Evolutionary conservation across 23 tunicate species (phyloP), one percentile per base, ranked within the genome.

Genomic region (Ascidia mentula): DNA sequence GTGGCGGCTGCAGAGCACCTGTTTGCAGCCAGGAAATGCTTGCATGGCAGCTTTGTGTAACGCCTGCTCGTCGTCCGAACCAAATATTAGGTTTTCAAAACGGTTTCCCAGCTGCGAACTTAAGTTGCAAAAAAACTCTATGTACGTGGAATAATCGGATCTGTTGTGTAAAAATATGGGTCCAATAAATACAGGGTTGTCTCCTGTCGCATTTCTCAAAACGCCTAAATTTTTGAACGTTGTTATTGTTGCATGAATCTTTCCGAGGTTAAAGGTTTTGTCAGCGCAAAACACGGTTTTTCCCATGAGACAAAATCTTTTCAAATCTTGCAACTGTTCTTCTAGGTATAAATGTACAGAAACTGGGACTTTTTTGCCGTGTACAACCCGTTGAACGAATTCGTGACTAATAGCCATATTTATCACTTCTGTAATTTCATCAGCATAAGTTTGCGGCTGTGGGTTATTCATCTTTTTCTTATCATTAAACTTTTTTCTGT

Each of bases 11-110:
- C 75, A 71, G 18, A 71, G 75, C 34, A 71, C 75, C 15, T 69
- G 75, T 71, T 71, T 71, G 32, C 75, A 71, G 18, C 75, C 75
- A 8, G 34, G 9, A 71, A 71, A 71, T 71, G 34, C 75, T 7
- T 34, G 39, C 35, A 71, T 22, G 6, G 32, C 34, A 17, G 34
- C 34, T 12, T 34, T 18, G 30, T 69, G 72, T n/a, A 69, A 12
- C 34, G 75, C 75, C 35, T 71, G 6, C 13, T 71, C 75, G 75
- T 71, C 39, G 32, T 71, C 75, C 9, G 75, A 71, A 3, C 75
- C 75, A 71, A 71, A 71, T 1, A 71, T 7, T 3, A 71, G 34
- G 1, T 71, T 71, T 7, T 71, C 35, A 36, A 7, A 71, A 1
- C 39, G 30, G 38, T 36, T 36, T 34, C 39, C 75, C 35, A 71